Evolutionary conservation across 64 coral and sea anemone species (phyloP).

Genomic region (Stichodactyla mertensii): DNA sequence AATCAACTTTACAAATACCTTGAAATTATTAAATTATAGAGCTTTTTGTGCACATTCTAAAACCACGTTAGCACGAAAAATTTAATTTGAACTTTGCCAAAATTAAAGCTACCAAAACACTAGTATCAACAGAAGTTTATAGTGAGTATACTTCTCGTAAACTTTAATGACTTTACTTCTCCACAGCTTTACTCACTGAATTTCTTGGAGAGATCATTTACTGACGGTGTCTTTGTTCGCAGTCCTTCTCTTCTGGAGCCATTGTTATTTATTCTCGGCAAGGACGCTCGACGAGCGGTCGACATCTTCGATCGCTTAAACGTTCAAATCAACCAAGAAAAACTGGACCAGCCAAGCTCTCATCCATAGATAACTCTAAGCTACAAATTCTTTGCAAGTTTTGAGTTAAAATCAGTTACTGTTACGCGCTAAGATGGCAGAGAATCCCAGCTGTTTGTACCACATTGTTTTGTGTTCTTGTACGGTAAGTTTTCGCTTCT

Average conservation of each 20-base stretch:
- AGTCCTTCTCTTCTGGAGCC: constrained; percentile 41
- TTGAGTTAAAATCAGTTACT: neutral
- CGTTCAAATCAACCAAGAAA: neutral
- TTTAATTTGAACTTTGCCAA: too few species aligned
- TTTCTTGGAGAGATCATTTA: constrained; percentile 84
- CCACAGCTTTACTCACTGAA: constrained; percentile 53
- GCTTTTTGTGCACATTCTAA: too few species aligned
- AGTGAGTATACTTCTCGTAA: too few species aligned
- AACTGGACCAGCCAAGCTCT: neutral
- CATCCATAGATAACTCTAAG: neutral
- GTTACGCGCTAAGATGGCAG: neutral
- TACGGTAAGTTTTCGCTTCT: neutral
- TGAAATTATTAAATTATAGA: too few species aligned
- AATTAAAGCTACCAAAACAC: too few species aligned
- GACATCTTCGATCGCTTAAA: constrained; percentile 25
- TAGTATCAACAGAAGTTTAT: too few species aligned
- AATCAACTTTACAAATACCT: too few species aligned
- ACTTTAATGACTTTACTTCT: too few species aligned
- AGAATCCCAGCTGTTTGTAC: neutral
- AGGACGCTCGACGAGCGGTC: constrained; percentile 38
- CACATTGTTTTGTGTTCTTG: neutral
- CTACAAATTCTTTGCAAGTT: neutral
- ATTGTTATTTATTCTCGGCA: constrained; percentile 36
- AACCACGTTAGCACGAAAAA: too few species aligned
- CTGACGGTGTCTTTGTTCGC: constrained; percentile 80